Evolutionary conservation across 2,797 vertebrate genomes (phyloP).

Genomic region (Ciconia nigra): DNA sequence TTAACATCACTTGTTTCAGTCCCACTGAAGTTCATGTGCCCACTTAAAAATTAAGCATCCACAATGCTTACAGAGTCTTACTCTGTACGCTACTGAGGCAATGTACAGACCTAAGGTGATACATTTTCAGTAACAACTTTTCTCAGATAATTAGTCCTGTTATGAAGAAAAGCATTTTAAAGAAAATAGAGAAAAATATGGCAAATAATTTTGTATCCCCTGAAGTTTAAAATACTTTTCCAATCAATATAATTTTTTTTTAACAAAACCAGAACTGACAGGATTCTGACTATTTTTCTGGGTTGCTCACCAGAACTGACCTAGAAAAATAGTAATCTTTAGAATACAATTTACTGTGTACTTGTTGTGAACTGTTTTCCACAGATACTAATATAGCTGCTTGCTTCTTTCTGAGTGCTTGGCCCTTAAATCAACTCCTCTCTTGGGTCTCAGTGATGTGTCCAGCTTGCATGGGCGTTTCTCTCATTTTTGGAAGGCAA

Average conservation of each 20-base stretch:
- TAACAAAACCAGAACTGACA: not conserved
- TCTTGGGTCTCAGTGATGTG: not conserved
- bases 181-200: not conserved
- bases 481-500: not conserved
- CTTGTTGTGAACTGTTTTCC: not conserved
- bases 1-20: not conserved
- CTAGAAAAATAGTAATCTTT: not conserved
- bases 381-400: not conserved
- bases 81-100: not conserved
- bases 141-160: not conserved
- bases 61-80: not conserved
- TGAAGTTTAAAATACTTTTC: not conserved
- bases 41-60: not conserved
- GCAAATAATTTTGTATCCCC: not conserved
- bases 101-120: not conserved
- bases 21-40: not conserved
- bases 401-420: not conserved
- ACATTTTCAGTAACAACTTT: not conserved
- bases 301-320: not conserved
- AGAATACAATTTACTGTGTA: not conserved
- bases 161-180: not conserved
- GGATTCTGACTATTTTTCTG: not conserved
- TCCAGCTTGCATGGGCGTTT: not conserved
- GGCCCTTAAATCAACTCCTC: not conserved
- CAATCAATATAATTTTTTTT: not conserved